These are phyloP conservation scores for Lithodes maja DNA, from an alignment of 2,888 invertebrate species.

Conservation along the genomic window DNA sequence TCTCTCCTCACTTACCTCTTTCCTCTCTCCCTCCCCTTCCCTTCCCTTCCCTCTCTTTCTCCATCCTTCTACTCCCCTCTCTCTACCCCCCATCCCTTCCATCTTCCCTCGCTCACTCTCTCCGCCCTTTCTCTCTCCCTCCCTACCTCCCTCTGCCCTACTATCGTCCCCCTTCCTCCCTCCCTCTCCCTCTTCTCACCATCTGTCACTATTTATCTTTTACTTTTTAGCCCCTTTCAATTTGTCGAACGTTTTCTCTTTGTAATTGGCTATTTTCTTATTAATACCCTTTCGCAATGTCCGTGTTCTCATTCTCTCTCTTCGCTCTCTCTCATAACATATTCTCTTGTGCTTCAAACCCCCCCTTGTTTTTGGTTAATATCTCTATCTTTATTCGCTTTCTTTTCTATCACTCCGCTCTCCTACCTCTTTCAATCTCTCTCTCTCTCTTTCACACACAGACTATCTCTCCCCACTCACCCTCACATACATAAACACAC, in stretches of 20 bases:
- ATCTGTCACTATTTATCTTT: too few species aligned
- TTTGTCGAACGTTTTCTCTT: too few species aligned
- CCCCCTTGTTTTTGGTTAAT: too few species aligned
- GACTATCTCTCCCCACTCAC: too few species aligned
- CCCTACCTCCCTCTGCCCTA: neutral
- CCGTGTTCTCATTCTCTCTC: neutral
- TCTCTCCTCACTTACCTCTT: neutral
- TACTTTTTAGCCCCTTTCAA: too few species aligned
- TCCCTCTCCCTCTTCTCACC: neutral
- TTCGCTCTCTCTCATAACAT: neutral
- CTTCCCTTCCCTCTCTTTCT: neutral
- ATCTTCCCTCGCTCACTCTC: neutral
- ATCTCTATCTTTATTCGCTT: too few species aligned
- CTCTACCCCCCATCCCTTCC: slow-evolving; percentile 4
- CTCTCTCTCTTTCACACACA: too few species aligned
- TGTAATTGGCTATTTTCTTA: too few species aligned
- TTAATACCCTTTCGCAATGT: neutral
- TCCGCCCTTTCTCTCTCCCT: neutral
- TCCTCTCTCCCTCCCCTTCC: neutral
- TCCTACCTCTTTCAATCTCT: too few species aligned
- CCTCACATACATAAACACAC: too few species aligned
- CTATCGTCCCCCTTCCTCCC: neutral
- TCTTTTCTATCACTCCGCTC: too few species aligned
- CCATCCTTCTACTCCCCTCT: neutral
- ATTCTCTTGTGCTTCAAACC: too few species aligned